Conservation (phyloP, 1,140 invertebrate species). For the Ladona fulva region DNA sequence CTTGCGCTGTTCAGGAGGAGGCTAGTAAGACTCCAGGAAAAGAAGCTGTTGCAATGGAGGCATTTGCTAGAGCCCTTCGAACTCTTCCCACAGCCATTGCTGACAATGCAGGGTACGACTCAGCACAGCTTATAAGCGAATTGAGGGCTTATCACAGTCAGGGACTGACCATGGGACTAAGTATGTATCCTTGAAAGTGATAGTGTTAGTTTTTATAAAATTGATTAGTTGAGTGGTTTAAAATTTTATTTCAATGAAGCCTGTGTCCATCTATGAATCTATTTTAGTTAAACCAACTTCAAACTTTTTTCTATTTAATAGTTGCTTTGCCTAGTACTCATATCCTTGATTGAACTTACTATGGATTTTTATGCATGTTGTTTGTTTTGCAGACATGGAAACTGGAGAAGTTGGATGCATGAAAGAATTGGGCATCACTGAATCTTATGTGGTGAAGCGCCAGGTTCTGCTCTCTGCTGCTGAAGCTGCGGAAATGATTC, state of each 20-base stretch:
- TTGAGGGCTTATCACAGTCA: constrained; percentile 82
- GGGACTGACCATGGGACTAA: constrained; percentile 72
- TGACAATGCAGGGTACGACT: constrained; percentile 98
- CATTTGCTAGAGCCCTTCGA: constrained; percentile 80
- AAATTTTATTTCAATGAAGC: no score
- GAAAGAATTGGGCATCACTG: constrained; percentile 82
- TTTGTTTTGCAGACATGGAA: constrained; percentile 67
- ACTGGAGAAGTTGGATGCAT: constrained; percentile 77
- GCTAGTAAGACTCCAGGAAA: constrained; percentile 91
- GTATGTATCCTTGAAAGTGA: no score
- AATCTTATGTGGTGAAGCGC: constrained; percentile 93
- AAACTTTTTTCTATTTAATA: no score
- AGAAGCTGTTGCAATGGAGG: constrained; percentile 94
- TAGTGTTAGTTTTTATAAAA: no score
- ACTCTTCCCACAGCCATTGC: constrained; percentile 91
- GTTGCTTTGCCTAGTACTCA: no score
- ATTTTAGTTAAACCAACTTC: not conserved
- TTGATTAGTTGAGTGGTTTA: no score
- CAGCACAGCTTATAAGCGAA: constrained; percentile 84
- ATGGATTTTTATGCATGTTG: no score
- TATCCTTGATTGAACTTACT: no score
- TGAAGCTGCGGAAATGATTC: constrained; percentile 98
- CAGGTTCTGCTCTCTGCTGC: constrained; percentile 90
- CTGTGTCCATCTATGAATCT: no score
- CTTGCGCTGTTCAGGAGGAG: constrained; percentile 73